These are phyloP conservation scores for Dromococcyx pavoninus DNA, from an alignment of 2,797 vertebrate species.

Conservation along the genomic window DNA sequence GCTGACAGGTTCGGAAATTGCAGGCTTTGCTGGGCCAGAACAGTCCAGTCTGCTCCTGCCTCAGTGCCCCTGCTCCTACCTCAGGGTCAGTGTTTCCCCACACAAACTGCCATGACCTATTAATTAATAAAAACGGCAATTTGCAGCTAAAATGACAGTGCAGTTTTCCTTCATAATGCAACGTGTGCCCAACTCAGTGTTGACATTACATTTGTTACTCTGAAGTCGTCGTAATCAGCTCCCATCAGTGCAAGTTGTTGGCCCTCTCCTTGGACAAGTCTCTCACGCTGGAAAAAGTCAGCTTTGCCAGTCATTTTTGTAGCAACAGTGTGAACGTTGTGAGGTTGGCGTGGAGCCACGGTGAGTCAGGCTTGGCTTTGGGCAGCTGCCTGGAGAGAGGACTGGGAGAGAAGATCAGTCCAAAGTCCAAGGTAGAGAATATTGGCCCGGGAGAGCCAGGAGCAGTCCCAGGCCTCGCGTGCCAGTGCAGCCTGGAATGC, in stretches of 20 bases:
- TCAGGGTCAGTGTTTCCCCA: not conserved
- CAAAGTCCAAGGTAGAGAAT: not conserved
- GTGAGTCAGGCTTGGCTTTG: constrained; percentile 36
- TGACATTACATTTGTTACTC: not conserved
- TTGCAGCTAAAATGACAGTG: constrained; percentile 15
- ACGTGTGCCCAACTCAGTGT: not conserved
- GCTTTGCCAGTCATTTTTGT: constrained; percentile 4
- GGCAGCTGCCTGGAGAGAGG: not conserved
- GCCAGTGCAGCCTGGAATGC: not conserved
- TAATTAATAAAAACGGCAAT: not conserved
- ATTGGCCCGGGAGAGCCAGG: not conserved
- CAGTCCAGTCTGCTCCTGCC: fast-evolving
- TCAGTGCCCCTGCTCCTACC: not conserved
- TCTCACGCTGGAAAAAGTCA: not conserved
- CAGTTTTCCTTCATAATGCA: not conserved
- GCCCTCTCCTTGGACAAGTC: not conserved
- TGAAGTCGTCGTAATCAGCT: not conserved
- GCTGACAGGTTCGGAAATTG: not conserved
- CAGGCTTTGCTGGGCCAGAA: not conserved
- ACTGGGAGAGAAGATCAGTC: not conserved
- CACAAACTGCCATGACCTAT: not conserved
- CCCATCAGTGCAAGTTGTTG: not conserved
- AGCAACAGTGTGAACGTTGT: not conserved
- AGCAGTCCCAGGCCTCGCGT: fast-evolving
- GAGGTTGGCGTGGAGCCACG: not conserved